Base-by-base conservation (phyloP, 1,140 invertebrate genomes). In the Drosophila guanche region DNA sequence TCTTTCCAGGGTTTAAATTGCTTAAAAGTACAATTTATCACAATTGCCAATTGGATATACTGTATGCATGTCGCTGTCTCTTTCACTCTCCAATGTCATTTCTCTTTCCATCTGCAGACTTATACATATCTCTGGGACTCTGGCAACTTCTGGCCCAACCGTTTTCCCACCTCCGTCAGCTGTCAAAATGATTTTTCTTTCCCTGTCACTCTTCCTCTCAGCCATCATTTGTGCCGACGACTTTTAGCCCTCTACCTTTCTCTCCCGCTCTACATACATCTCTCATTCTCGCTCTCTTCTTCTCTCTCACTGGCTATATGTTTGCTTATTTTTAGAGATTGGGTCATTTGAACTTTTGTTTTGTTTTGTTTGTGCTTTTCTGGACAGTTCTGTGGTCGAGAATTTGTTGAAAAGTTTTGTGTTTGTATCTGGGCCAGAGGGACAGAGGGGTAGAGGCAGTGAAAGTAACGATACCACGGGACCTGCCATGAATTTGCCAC, bases 1-100 rank as follows among this genome's bases (percentile, higher is more conserved):
- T 59, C 20, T 43, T 45, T 48, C 48, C 58, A 52, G 47, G 67
- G 68, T 59, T 86, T 74, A 77, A 86, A 86, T 86, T 86, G 81
- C 81, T 86, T 80, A 71, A 86, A 86, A 86, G 80, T 86, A 86
- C 81, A 78, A 86, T 86, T 86, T 86, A 86, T 86, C 81, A 86
- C 81, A 86, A 86, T 86, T 86, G 81, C 69, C 83, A 81, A 86
- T 86, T 86, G 81, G 81, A 67, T 65, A 59, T 27, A 27, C 16
- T 27, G 6, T 6, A 56, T 62, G 67, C 76, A 33, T 48, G 41
- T 61, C 27, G 10, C 20, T 20, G 14, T 8, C 20, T 7, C 22
- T 29, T 22, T 20, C 14, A 14, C 12, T 47, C 58, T 57, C 66
- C 54, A n/a, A 4, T 27, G 5, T 5, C 42, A 20, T 46, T 16